These are phyloP conservation scores for Coregonus clupeaformis DNA, from an alignment of 2,113 vertebrate genomes.

Conservation along the genomic window DNA sequence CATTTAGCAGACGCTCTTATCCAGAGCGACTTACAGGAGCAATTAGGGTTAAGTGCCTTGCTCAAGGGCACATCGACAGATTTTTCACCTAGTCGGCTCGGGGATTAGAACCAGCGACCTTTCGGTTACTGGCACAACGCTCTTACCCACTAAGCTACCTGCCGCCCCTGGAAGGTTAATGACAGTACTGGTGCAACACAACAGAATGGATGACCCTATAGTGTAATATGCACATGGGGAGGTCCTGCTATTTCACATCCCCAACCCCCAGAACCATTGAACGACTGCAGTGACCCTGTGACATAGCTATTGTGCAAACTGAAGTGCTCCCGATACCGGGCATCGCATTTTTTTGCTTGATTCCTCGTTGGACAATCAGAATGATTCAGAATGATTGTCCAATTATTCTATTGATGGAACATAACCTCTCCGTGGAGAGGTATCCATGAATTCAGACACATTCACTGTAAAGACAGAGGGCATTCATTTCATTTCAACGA, in stretches of 20 bases:
- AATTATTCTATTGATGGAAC: too few relatives aligned
- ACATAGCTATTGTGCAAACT: not conserved
- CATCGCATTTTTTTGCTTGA: not conserved
- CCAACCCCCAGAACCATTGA: not conserved
- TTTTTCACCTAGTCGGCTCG: too few relatives aligned
- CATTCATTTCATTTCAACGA: slow-evolving; percentile 11
- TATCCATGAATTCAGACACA: not conserved
- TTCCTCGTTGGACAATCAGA: not conserved
- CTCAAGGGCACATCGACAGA: too few relatives aligned
- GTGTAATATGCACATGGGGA: not conserved
- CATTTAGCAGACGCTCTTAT: too few relatives aligned
- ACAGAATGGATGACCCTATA: not conserved
- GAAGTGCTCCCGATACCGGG: not conserved
- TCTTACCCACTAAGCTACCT: too few relatives aligned
- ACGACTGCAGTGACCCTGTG: not conserved
- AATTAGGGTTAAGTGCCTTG: too few relatives aligned
- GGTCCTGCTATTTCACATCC: not conserved
- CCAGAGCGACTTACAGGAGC: too few relatives aligned
- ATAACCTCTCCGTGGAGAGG: not conserved
- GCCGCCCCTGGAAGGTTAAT: not conserved
- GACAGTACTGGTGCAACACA: not conserved
- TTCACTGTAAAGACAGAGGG: not conserved
- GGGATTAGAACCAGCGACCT: too few relatives aligned
- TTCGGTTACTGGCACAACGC: too few relatives aligned
- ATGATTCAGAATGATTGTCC: not conserved